phyloP scores from a whole-genome alignment of 2,888 invertebrate species.

The Callinectes sapidus region DNA sequence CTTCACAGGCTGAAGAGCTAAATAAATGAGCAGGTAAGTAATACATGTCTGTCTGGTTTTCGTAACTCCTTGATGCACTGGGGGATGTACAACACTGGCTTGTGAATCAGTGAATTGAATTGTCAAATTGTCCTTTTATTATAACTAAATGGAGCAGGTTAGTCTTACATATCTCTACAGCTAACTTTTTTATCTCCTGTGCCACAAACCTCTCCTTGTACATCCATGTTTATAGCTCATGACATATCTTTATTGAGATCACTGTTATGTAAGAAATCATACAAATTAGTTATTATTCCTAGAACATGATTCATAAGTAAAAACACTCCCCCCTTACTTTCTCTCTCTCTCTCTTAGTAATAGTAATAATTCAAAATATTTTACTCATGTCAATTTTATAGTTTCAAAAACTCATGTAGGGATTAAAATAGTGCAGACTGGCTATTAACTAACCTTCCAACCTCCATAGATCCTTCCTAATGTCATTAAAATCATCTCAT shows the following conservation, averaged over 20 bases:
- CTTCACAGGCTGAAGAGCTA: conserved; percentile 81
- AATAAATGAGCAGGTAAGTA: conserved; percentile 63
- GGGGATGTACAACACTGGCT: too few species aligned
- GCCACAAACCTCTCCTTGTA: not conserved
- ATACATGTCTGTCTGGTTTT: not conserved
- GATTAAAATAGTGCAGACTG: too few species aligned
- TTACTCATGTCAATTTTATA: too few species aligned
- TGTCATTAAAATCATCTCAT: too few species aligned
- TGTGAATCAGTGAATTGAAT: not conserved
- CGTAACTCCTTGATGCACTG: too few species aligned
- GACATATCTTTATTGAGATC: not conserved
- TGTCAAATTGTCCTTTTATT: not conserved
- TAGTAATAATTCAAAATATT: too few species aligned
- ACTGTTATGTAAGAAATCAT: not conserved
- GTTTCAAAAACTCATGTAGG: too few species aligned
- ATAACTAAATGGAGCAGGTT: not conserved
- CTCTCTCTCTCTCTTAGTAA: too few species aligned
- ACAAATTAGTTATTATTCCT: not conserved
- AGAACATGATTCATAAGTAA: not conserved
- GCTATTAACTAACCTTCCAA: too few species aligned
- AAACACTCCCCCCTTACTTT: too few species aligned
- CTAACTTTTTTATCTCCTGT: not conserved
- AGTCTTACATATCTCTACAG: not conserved
- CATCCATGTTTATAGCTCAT: not conserved
- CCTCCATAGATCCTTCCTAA: too few species aligned